Evolutionary conservation across 2,888 invertebrate genomes (phyloP), one percentile per base, ranked within the genome.

Genomic region (Digitonthophagus gazella): DNA sequence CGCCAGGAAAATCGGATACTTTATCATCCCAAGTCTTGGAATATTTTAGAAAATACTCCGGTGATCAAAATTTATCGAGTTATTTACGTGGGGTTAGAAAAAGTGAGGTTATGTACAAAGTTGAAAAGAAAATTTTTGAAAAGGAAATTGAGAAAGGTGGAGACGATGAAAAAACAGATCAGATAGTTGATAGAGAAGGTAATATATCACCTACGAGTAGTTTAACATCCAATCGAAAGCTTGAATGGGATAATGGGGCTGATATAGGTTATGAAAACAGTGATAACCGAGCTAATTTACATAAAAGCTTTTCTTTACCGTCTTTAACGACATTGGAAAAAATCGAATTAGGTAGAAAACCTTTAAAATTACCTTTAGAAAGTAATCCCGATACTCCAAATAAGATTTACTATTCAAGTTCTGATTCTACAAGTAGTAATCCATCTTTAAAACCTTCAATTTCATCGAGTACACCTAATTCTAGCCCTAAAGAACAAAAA

Each of bases 191-290:
- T 15, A 66, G 68, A 56, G 19, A 58, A 15, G 58, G 15, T 54
- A 68, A 67, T 4, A 72, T 86, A 18, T 91, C 93, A 3, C 93
- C 93, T 0, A 89, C 92, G 15, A 93, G 93, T 72, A 91, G 91
- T 77, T 82, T 90, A 0, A 88, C 91, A 65, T 91, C 92, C 0
- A 90, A 89, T 76, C 87, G 90, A 66, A 91, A 90, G 72, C 83
- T 95, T 1, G 95, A 95, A 83, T 95, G 95, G 95, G 95, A 95
- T 79, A 93, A 92, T 54, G 88, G 93, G 18, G 95, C 92, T 0
- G 95, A 95, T 83, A 92, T 95, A 58, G 95, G 95, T 0, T 95
- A 94, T 80, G 75, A 75, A 66, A 80, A 81, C 67, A 76, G 73
- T 66, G 69, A 71, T 56, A 84, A 83, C 78, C 84, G 84, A 63